These are phyloP conservation scores for Chironomus riparius DNA, from an alignment of 2,888 invertebrate genomes.

Conservation along the genomic window DNA sequence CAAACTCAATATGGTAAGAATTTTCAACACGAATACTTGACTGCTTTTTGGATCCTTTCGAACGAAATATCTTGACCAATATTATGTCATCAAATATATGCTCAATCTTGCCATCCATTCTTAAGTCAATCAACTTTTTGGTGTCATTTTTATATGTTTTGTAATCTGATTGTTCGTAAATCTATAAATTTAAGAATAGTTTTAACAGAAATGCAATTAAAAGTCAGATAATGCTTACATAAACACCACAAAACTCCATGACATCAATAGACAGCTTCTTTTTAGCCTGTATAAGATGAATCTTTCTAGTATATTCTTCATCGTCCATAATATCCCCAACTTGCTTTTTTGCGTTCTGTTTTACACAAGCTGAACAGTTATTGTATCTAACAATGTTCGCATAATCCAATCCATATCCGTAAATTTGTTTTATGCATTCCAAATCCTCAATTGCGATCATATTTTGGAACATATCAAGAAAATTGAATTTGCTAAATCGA, in stretches of 20 bases:
- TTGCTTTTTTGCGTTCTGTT: no score
- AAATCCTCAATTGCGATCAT: conserved; percentile 7
- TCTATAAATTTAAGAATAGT: no score
- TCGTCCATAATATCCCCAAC: neutral
- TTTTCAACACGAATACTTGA: neutral
- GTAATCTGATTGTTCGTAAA: neutral
- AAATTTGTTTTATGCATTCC: neutral
- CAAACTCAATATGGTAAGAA: neutral
- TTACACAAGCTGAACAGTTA: neutral
- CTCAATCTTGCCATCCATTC: neutral
- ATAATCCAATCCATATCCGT: neutral
- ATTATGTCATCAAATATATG: neutral
- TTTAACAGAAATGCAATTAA: no score
- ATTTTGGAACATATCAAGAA: neutral
- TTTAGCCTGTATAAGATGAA: neutral
- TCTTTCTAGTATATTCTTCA: neutral
- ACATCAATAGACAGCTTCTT: neutral
- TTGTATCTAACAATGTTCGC: neutral
- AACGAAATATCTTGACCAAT: neutral
- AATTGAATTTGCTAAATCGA: neutral
- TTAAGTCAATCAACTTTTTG: neutral
- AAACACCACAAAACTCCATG: neutral
- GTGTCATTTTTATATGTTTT: neutral
- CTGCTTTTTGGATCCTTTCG: no score
- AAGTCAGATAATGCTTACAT: no score